Evolutionary conservation across 2,113 vertebrate genomes (phyloP).

Genomic region (Cichladusa arquata): DNA sequence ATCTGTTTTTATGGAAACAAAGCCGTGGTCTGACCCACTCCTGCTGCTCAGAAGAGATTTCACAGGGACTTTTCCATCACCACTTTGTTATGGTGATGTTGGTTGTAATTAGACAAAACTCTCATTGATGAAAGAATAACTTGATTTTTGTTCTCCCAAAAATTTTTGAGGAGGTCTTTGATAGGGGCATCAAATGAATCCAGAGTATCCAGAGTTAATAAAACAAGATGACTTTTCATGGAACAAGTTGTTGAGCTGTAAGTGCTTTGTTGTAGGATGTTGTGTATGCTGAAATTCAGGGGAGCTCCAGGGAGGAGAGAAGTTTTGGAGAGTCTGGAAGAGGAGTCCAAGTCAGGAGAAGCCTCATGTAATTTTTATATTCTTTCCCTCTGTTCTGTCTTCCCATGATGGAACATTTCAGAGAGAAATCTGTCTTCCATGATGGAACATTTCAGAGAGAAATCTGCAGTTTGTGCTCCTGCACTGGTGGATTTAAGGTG

Average conservation of each 20-base stretch:
- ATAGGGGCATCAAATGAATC: not conserved
- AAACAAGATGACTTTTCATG: not conserved
- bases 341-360: not conserved
- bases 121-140: not conserved
- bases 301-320: not conserved
- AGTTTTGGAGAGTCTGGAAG: not conserved
- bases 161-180: not conserved
- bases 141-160: not conserved
- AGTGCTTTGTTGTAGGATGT: accelerated
- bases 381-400: accelerated
- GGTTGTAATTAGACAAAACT: not conserved
- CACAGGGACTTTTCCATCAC: not conserved
- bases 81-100: not conserved
- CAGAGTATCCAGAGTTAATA: not conserved
- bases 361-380: not conserved
- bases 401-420: accelerated
- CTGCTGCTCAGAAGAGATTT: not conserved
- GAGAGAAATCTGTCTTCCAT: too few relatives aligned
- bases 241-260: not conserved
- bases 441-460: not conserved
- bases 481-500: not conserved
- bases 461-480: not conserved
- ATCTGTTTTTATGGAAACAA: not conserved
- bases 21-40: not conserved
- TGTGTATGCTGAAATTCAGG: not conserved